These are phyloP conservation scores for Tamias sibiricus DNA, from an alignment of 2,113 vertebrate genomes.

Conservation along the genomic window DNA sequence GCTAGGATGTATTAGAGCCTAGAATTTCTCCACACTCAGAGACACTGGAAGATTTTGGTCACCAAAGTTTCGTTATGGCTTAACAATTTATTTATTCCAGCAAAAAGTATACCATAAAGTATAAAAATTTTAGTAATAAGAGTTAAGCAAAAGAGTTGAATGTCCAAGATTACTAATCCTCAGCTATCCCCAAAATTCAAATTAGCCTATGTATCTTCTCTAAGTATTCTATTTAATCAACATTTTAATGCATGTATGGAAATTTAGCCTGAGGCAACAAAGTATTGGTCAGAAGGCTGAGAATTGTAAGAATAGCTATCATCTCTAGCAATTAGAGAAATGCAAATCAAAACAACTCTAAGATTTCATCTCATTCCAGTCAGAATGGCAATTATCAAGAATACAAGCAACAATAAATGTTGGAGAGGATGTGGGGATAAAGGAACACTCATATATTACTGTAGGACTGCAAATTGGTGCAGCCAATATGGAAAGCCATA, in stretches of 20 bases:
- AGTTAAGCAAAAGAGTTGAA: background rate
- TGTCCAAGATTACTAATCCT: slow-evolving; percentile 18
- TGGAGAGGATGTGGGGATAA: too few species aligned
- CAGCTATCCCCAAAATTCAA: slow-evolving; percentile 28
- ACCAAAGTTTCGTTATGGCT: background rate
- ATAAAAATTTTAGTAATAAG: background rate
- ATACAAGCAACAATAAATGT: too few species aligned
- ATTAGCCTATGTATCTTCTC: background rate
- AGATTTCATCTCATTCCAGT: too few species aligned
- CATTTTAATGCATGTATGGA: background rate
- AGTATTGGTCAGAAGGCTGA: background rate
- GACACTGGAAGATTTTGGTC: background rate
- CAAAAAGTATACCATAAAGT: background rate
- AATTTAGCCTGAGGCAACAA: background rate
- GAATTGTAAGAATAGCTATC: background rate
- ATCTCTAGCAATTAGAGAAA: too few species aligned
- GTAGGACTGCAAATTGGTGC: too few species aligned
- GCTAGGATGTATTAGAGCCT: background rate
- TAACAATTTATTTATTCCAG: background rate
- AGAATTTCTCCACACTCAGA: background rate
- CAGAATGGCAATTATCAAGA: too few species aligned
- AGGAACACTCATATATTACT: too few species aligned
- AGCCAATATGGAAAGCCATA: too few species aligned
- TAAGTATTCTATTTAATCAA: background rate
- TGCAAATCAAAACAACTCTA: too few species aligned